Evolutionary conservation across 2,888 invertebrate genomes (phyloP).

Genomic region (Acholoe squamosa): DNA sequence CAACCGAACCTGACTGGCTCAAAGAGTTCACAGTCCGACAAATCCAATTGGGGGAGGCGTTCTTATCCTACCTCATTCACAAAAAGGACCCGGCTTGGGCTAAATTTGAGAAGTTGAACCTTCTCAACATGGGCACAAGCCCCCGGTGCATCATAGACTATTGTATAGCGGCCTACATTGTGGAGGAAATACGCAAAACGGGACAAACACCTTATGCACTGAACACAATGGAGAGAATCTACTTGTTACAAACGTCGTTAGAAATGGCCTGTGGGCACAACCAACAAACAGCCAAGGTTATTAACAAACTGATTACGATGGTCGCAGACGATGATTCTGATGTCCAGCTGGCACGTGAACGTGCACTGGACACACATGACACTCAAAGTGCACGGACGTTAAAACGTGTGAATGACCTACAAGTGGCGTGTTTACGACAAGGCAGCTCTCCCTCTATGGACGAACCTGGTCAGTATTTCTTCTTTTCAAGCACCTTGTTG

Average conservation of each 20-base stretch:
- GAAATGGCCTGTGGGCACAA: constrained; percentile 29
- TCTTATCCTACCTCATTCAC: not conserved
- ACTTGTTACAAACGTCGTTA: constrained; percentile 22
- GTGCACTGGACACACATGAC: not conserved
- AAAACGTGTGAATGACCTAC: constrained; percentile 43
- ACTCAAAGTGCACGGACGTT: not conserved
- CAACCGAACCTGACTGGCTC: not conserved
- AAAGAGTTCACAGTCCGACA: not conserved
- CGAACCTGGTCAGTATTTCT: not conserved
- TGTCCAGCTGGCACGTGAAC: not conserved
- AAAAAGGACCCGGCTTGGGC: not conserved
- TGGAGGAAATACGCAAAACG: not conserved
- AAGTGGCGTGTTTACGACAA: constrained; percentile 33
- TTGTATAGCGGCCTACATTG: constrained; percentile 22
- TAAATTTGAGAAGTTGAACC: not conserved
- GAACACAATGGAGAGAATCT: not conserved
- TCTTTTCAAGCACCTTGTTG: too few relatives aligned
- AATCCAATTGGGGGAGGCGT: constrained; percentile 4
- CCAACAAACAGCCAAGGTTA: not conserved
- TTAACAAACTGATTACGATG: not conserved
- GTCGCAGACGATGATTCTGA: not conserved
- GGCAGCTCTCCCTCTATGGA: not conserved
- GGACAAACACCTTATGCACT: not conserved
- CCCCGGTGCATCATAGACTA: not conserved
- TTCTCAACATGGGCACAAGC: not conserved